Evolutionary conservation across 2,888 invertebrate species (phyloP), one percentile per base, ranked within the genome.

Genomic region (Helobdella robusta): DNA sequence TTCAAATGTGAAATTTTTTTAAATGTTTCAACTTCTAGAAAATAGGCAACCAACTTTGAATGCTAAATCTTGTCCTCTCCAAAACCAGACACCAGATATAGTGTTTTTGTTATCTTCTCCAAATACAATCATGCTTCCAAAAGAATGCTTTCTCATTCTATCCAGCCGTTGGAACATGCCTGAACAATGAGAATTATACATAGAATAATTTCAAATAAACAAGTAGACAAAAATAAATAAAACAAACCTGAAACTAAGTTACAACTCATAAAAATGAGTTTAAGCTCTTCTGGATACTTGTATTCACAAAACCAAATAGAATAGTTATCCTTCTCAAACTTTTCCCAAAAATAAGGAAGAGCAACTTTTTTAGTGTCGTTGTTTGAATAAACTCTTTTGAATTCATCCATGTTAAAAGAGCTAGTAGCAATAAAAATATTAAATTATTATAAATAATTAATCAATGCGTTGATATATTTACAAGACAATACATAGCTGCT

Each of bases 141-240:
- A 97, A 1, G 93, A 89, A 78, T 89, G 86, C 83, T 98, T 98
- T 74, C 94, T 86, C 89, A 98, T 88, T 83, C 94, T 95, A 77
- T 98, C 98, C 74, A 98, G 82, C 70, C 98, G 87, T 83, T 98
- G 98, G 84, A 86, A 94, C 94, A 98, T 94, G 73, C 97, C 91
- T 87, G 79, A 5, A n/a, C n/a, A n/a, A n/a, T n/a, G n/a, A n/a
- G n/a, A n/a, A n/a, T n/a, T n/a, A n/a, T n/a, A n/a, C n/a, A n/a
- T n/a, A 8, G 8, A 28, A 18, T 54, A 23, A 60, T 4, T 34
- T n/a, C n/a, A n/a, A n/a, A n/a, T n/a, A n/a, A n/a, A n/a, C n/a
- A n/a, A n/a, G n/a, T n/a, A n/a, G n/a, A n/a, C n/a, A n/a, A n/a
- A n/a, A n/a, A n/a, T n/a, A n/a, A n/a, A n/a, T n/a, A n/a, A 28